These are phyloP conservation scores for Megalops cyprinoides DNA, from an alignment of 2,797 vertebrate species.

Conservation along the genomic window DNA sequence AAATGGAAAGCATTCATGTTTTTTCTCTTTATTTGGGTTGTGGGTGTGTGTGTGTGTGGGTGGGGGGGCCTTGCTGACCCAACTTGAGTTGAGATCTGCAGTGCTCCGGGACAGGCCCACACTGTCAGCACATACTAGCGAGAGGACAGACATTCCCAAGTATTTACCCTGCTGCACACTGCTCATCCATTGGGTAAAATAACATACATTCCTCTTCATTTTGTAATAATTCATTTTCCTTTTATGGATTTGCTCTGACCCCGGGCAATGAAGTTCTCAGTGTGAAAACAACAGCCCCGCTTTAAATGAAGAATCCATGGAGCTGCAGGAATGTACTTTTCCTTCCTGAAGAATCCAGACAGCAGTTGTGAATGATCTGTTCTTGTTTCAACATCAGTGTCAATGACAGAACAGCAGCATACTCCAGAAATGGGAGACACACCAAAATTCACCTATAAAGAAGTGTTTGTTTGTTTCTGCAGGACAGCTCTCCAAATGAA, in stretches of 20 bases:
- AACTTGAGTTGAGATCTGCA: background rate
- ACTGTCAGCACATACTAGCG: background rate
- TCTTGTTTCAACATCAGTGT: background rate
- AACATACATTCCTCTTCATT: slow-evolving; percentile 13
- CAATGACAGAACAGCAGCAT: background rate
- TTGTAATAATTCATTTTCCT: background rate
- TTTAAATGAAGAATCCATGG: background rate
- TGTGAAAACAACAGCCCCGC: background rate
- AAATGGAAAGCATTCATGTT: background rate
- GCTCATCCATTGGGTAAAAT: background rate
- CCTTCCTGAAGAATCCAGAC: background rate
- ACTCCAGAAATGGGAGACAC: background rate
- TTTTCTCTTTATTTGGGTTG: background rate
- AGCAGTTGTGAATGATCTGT: background rate
- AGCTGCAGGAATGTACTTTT: background rate
- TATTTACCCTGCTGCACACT: background rate
- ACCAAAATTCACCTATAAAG: background rate
- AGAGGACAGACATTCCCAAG: background rate
- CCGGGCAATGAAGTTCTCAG: background rate
- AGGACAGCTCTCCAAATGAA: background rate
- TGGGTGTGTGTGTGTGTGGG: too few species aligned
- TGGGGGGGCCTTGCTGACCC: background rate
- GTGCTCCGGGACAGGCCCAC: background rate
- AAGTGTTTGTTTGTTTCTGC: background rate
- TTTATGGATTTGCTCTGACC: background rate